Base-by-base conservation (phyloP, 2,113 vertebrate genomes). In the Oenanthe oenanthe region DNA sequence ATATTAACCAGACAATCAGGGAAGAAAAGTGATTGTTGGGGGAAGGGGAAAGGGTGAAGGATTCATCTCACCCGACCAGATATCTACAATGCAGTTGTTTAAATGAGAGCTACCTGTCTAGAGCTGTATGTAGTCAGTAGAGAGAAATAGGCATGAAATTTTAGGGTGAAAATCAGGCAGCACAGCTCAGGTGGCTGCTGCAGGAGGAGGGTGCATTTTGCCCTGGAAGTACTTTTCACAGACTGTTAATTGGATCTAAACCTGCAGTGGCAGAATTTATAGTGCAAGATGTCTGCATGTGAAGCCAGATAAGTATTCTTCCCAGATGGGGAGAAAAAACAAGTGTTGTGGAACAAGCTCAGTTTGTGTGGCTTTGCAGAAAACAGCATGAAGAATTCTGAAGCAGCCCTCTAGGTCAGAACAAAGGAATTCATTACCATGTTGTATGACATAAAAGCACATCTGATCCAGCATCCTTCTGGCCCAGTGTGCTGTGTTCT, bases 1-100 rank as follows among this genome's bases (percentile, higher is more conserved):
- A 86, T 72, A 90, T 95, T 96, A 96, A 90, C 88, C n/a, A 78
- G 36, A 65, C 17, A 82, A 68, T 50, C 61, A 61, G 78, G 61
- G 29, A 89, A 74, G 76, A 68, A 75, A 72, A 75, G n/a, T 24
- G 9, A 6, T 72, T 81, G 26, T 24, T 80, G 50, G 40, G 65
- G 76, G 29, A 88, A 91, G 57, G 70, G 66, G 15, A 79, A 73
- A 74, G 62, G 58, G 17, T 87, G 78, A 61, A 85, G 47, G 34
- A 62, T 93, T 88, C 34, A 58, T 90, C 47, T 94, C 72, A n/a
- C 24, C 54, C 0, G 0, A 51, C 38, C 18, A 92, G 58, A 25
- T 47, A 70, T 36, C 58, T 92, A 28, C 66, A 82, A 3, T 86
- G 72, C 29, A 80, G 51, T 77, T 0, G 1, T 62, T 71, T 70